These are phyloP conservation scores for Anseranas semipalmata DNA, from an alignment of 2,113 vertebrate genomes.

Conservation along the genomic window DNA sequence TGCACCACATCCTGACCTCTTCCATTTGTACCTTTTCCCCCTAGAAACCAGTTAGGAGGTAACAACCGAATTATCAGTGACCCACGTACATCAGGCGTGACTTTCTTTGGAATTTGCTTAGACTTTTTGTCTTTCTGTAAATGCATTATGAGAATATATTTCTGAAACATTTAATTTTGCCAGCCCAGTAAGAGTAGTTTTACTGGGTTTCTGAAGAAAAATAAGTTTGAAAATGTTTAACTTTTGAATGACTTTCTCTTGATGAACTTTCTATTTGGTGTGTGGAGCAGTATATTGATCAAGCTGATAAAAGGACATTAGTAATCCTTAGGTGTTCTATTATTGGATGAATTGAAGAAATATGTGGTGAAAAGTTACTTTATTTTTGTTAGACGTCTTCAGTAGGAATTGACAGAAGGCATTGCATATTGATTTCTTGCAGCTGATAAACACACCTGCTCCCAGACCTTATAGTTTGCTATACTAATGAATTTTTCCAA, in stretches of 20 bases:
- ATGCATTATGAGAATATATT: not conserved
- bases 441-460: not conserved
- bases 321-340: not conserved
- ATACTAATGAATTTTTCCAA: not conserved
- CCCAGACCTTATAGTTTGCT: not conserved
- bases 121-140: not conserved
- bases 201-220: not conserved
- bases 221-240: not conserved
- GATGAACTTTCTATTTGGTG: not conserved
- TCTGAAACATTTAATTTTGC: not conserved
- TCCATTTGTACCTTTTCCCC: not conserved
- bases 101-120: not conserved
- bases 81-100: not conserved
- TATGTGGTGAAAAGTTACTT: not conserved
- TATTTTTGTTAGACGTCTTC: not conserved
- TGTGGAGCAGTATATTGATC: not conserved
- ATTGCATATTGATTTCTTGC: not conserved
- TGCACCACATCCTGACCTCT: not conserved
- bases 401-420: not conserved
- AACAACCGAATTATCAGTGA: not conserved
- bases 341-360: not conserved
- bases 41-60: not conserved
- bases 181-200: not conserved
- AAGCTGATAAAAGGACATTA: not conserved
- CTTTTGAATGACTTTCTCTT: not conserved